Percentiles rank a stretch among this genome's conserved stretches.
phyloP scores from a whole-genome alignment of 2,797 vertebrate species.

The Sciaenops ocellatus region DNA sequence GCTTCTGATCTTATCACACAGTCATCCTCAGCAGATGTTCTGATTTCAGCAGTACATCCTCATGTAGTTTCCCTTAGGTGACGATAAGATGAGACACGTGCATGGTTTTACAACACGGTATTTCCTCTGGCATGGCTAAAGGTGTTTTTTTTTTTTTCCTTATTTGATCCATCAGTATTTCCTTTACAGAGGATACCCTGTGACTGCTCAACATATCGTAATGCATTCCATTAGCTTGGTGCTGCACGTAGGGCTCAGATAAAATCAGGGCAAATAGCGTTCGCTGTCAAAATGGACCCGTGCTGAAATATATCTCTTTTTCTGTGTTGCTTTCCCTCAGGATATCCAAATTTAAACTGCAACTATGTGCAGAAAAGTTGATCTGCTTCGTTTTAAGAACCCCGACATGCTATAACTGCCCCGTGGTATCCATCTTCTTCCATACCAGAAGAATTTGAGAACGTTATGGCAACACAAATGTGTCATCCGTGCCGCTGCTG shows the following conservation, averaged over 20 bases:
- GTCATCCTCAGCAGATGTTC: neutral
- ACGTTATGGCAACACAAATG: constrained; percentile 24
- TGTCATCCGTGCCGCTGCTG: constrained; percentile 7
- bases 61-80: neutral
- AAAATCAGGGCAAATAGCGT: constrained; percentile 65
- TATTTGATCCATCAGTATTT: constrained; percentile 20
- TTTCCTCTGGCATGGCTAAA: constrained; percentile 21
- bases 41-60: neutral
- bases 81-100: neutral
- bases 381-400: neutral
- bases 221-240: constrained; percentile 52
- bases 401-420: neutral
- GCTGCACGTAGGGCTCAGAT: constrained; percentile 62
- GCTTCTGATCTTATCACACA: neutral
- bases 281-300: constrained; percentile 42
- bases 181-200: constrained; percentile 18
- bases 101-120: constrained; percentile 25
- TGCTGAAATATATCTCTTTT: constrained; percentile 40
- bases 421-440: neutral
- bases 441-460: neutral
- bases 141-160: constrained; percentile 31
- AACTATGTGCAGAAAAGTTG: neutral
- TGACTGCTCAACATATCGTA: constrained; percentile 12
- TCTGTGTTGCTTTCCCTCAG: constrained; percentile 13
- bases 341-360: constrained; percentile 16